Evolutionary conservation across 2,113 vertebrate genomes (phyloP), one percentile per base, ranked within the genome.

Genomic region (Corvus cornix): DNA sequence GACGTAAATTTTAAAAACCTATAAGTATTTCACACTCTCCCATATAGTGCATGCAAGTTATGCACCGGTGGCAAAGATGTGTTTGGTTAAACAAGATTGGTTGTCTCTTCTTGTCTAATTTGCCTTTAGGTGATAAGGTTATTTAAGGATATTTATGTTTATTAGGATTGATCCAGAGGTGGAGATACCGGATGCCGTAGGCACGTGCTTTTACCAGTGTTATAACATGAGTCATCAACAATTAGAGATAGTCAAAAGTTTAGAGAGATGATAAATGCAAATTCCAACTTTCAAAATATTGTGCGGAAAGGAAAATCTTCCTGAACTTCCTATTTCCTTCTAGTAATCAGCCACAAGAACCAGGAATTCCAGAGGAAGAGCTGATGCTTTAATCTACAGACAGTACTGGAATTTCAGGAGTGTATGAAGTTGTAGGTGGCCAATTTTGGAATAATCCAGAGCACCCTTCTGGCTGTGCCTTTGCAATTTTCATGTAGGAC

Each of bases 351-450:
- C 53, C 22, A 16, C 4, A 55, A 43, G 37, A 46, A 26, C 1
- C 4, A 51, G 53, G 21, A 87, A 79, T 64, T 35, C 19, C 56
- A 74, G 68, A 73, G 73, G 33, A 81, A 67, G 28, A 73, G 18
- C 20, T 64, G 58, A 16, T 52, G 16, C 8, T 39, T 48, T 24
- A 7, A 26, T 37, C 30, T 22, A 0, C 22, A 44, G 49, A 60
- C 6, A 17, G 10, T 24, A 2, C 11, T 24, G 31, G 56, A 73
- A 49, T 31, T 67, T 11, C 3, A 22, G 76, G 58, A 52, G 11
- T 3, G 1, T 35, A 7, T 20, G 39, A 48, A 75, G 11, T 18
- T 59, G 8, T 0, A 0, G 3, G 24, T 20, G 23, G 16, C 15
- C 43, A 22, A 3, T 23, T 4, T 5, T n/a, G 70, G 26, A 37